Conservation (phyloP, 2,113 vertebrate genomes). For the Zapus hudsonius region DNA sequence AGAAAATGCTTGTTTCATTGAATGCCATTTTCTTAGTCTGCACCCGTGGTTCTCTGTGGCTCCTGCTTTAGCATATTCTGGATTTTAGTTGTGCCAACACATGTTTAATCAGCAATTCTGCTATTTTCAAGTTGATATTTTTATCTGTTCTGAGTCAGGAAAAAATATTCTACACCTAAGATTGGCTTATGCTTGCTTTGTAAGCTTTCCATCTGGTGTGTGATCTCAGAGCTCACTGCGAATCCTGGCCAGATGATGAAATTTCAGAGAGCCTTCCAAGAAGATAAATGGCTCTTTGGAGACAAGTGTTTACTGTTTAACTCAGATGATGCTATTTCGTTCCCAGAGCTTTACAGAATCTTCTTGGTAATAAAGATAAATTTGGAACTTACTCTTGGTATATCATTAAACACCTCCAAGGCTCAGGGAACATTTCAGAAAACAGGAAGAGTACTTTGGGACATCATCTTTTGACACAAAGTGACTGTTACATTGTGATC, state of each 20-base stretch:
- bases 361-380: neutral
- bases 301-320: neutral
- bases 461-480: no score
- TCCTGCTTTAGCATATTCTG: neutral
- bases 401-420: no score
- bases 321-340: neutral
- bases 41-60: neutral
- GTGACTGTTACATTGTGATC: no score
- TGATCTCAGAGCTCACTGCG: neutral
- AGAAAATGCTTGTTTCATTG: neutral
- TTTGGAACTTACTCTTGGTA: neutral
- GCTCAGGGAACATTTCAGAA: no score
- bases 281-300: accelerated
- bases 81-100: neutral
- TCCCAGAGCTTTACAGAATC: no score
- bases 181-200: neutral
- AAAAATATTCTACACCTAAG: neutral
- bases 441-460: no score
- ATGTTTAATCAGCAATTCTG: neutral
- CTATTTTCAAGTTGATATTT: neutral
- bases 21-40: neutral
- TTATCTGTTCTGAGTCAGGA: neutral
- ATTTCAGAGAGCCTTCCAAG: neutral
- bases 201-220: neutral
- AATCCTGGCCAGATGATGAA: accelerated